A percentile compares a stretch with the other conserved stretches of the same genome.
phyloP scores from a whole-genome alignment of 2,797 vertebrate genomes.

The Orientallactaga sibirica region DNA sequence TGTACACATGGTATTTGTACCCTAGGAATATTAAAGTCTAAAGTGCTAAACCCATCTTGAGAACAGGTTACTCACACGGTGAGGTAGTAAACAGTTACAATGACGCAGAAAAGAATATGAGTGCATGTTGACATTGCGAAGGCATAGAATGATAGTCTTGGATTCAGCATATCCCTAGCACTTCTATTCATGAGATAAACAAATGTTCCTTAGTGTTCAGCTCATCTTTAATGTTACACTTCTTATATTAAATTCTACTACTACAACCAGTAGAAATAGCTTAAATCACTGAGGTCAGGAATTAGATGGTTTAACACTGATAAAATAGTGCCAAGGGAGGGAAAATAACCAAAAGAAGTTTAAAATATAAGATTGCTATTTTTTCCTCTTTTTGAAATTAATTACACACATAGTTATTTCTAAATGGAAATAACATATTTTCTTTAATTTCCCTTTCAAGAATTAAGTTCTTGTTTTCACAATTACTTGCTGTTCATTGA shows the following conservation, averaged over 20 bases:
- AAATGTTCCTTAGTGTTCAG: constrained; percentile 7
- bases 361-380: constrained; percentile 37
- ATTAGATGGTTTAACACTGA: constrained; percentile 34
- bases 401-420: not conserved
- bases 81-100: not conserved
- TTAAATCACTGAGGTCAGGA: not conserved
- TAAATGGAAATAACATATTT: constrained; percentile 7
- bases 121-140: not conserved
- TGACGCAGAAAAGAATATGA: not conserved
- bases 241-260: constrained; percentile 14
- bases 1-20: not conserved
- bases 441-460: constrained; percentile 2
- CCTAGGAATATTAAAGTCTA: not conserved
- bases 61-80: not conserved
- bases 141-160: not conserved
- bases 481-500: not conserved
- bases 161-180: not conserved
- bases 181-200: constrained; percentile 40
- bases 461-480: not conserved
- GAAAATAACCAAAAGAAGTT: constrained; percentile 35
- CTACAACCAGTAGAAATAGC: not conserved
- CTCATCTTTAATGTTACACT: constrained; percentile 36
- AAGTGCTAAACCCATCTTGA: not conserved
- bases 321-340: constrained; percentile 27
- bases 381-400: not conserved